A percentile compares a stretch with the other conserved stretches of the same genome.
Conservation (phyloP, 2,113 vertebrate genomes). For the rabbit (Oryctolagus cuniculus) region DNA sequence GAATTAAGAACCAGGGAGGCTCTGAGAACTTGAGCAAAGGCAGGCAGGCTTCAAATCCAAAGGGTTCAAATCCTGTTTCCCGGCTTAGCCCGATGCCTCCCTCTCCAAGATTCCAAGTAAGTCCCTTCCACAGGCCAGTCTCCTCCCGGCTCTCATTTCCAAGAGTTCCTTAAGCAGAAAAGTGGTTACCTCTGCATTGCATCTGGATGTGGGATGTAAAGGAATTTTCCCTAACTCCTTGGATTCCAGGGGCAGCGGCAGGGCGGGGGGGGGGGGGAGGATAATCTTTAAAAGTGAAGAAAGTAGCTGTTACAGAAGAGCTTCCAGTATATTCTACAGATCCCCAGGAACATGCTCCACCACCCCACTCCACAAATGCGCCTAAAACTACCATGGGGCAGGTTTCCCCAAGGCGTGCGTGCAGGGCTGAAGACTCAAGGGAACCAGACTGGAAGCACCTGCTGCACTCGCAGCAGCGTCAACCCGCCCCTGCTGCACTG, state of each 20-base stretch:
- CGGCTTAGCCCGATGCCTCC: not conserved
- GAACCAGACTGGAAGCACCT: not conserved
- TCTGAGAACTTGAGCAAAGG: not conserved
- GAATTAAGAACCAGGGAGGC: not conserved
- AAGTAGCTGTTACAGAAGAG: not conserved
- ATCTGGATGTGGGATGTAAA: not conserved
- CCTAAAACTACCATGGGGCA: not conserved
- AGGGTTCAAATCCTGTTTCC: not conserved
- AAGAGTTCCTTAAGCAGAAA: not conserved
- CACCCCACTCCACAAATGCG: fast-evolving
- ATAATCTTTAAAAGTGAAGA: not conserved
- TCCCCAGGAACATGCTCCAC: not conserved
- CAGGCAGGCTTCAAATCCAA: not conserved
- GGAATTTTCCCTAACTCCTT: constrained; percentile 15
- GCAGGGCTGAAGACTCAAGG: not conserved
- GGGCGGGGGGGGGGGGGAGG: too few species aligned
- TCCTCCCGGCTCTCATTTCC: constrained; percentile 1
- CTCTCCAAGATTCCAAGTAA: not conserved
- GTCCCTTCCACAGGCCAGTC: not conserved
- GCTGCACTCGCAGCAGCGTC: fast-evolving
- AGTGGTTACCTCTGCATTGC: not conserved
- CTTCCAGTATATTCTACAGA: not conserved
- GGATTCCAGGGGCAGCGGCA: too few species aligned
- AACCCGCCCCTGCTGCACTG: not conserved
- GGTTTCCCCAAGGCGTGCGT: not conserved